Percentiles rank a stretch among this genome's conserved stretches.
Evolutionary conservation across 2,888 invertebrate genomes (phyloP).

Genomic region (Folsomia manolachei): DNA sequence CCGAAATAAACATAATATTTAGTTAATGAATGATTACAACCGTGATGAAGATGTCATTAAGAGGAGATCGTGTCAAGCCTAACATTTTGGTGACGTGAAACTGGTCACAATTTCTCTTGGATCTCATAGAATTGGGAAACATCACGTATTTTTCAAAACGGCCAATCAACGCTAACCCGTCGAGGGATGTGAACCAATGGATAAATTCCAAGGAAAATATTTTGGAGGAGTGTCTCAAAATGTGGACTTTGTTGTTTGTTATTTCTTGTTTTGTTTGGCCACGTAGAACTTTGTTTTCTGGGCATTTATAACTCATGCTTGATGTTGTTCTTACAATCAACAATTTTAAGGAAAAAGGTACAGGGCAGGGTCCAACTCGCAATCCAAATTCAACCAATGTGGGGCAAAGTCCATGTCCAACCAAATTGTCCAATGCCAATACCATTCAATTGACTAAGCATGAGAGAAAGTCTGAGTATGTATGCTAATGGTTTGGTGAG

Average conservation of each 20-base stretch:
- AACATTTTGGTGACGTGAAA: not conserved
- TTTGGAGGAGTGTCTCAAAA: not conserved
- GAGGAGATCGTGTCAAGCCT: not conserved
- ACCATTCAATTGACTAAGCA: not conserved
- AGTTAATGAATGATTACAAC: not conserved
- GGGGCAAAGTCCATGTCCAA: not conserved
- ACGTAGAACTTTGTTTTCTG: not conserved
- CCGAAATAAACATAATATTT: too few species aligned
- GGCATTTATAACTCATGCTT: not conserved
- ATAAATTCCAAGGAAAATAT: not conserved
- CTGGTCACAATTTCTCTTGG: too few species aligned
- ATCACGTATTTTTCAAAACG: not conserved
- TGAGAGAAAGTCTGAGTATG: not conserved
- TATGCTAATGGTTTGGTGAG: too few species aligned
- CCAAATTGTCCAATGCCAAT: not conserved
- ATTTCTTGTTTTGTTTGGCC: not conserved
- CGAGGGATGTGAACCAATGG: not conserved
- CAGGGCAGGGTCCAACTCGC: not conserved
- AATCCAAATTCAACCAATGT: not conserved
- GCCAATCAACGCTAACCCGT: not conserved
- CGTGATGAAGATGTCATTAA: not conserved
- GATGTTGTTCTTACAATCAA: not conserved
- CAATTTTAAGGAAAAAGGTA: not conserved
- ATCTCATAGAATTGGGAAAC: not conserved
- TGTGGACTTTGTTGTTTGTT: too few species aligned